phyloP scores from a whole-genome alignment of 2,113 vertebrate genomes.

The Pseudorhombus dupliciocellatus region DNA sequence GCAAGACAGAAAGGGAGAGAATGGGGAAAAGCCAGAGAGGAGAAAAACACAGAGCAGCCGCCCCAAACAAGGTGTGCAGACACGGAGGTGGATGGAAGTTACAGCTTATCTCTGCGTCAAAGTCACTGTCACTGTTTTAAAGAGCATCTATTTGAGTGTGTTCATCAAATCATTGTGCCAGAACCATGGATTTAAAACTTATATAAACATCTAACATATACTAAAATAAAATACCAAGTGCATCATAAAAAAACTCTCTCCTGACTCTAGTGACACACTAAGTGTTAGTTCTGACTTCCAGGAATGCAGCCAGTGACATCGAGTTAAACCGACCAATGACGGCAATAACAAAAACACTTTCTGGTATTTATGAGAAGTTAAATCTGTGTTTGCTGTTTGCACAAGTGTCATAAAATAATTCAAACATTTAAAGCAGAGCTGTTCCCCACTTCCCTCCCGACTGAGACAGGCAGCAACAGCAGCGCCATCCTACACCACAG shows the following conservation, averaged over 20 bases:
- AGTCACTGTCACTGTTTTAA: too few species aligned
- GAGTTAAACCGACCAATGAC: neutral
- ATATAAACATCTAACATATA: neutral
- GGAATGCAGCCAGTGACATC: neutral
- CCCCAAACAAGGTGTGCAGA: neutral
- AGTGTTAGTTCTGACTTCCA: neutral
- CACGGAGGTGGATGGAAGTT: neutral
- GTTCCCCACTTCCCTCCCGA: neutral
- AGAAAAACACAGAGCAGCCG: neutral
- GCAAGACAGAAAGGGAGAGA: slow-evolving; percentile 26
- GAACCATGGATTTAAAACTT: too few species aligned
- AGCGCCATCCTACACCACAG: slow-evolving; percentile 64
- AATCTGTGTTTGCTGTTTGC: neutral
- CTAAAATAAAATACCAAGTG: too few species aligned
- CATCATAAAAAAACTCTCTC: too few species aligned
- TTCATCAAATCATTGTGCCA: too few species aligned
- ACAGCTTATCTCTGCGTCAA: neutral
- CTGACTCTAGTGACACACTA: neutral
- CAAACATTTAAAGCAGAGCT: neutral
- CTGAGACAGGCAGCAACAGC: slow-evolving; percentile 70
- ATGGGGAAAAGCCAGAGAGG: slow-evolving; percentile 32
- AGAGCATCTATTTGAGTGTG: too few species aligned
- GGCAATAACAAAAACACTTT: neutral
- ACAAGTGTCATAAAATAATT: neutral
- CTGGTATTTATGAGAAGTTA: neutral